Base-by-base conservation (phyloP, 2,113 vertebrate genomes). In the Xerus inauris region DNA sequence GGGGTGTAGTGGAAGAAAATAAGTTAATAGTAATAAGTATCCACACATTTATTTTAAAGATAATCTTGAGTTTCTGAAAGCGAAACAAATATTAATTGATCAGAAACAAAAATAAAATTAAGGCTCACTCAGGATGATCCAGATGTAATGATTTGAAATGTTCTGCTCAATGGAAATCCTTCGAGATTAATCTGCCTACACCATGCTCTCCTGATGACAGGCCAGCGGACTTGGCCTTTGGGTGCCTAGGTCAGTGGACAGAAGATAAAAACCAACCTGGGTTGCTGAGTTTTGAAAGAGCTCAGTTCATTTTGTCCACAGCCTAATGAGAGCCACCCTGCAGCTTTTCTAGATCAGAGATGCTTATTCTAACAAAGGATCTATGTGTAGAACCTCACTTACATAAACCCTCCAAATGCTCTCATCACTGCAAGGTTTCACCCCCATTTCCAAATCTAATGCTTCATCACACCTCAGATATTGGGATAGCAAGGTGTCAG, bases 61-160 rank as follows among this genome's bases (percentile, higher is more conserved):
- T 49, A 42, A 38, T 77, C 12, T 45, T 85, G 72, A 35, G 17
- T 86, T 72, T 91, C 40, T 94, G 17, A 91, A 87, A 64, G 49
- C 35, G 90, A 42, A 90, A 59, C 20, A 67, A 76, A 49, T 59
- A 81, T 45, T 45, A 86, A 59, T 57, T 92, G 38, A 42, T 35
- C 38, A 65, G 22, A 92, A 95, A 54, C 12, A 62, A 89, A 96
- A 91, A 51, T 11, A 88, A 81, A 35, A n/a, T 82, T 79, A 54
- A 69, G 13, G 3, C 13, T 87, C 28, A 26, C 11, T 95, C 22
- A 84, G 86, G 20, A 42, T 13, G 57, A 62, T 28, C 24, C 32
- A 76, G 65, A 16, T 54, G 13, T 49, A 87, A 85, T 45, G 20
- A 59, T 72, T 92, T 83, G 5, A 38, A 54, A 54, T 47, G 4